A percentile compares a stretch with the other conserved stretches of the same genome.
These are phyloP conservation scores for Prosopocoilus inquinatus DNA, from an alignment of 2,888 invertebrate genomes.

Conservation along the genomic window DNA sequence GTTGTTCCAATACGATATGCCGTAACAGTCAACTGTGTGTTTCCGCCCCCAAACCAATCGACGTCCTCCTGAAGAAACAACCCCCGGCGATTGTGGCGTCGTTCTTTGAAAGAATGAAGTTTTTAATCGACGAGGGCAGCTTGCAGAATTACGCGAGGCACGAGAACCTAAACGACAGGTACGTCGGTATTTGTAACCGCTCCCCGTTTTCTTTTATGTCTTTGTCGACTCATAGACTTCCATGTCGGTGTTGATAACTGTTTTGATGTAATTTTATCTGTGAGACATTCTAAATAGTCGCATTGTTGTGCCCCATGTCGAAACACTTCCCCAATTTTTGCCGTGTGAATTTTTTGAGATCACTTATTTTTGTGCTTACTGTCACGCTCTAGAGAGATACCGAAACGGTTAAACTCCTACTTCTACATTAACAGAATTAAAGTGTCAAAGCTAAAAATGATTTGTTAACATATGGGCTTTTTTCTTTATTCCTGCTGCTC, in stretches of 20 bases:
- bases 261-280: constrained; percentile 39
- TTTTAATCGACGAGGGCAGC: constrained; percentile 96
- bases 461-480: constrained; percentile 26
- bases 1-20: constrained; percentile 82
- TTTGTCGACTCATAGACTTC: constrained; percentile 23
- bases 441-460: background rate
- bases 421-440: background rate
- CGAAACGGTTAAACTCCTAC: background rate
- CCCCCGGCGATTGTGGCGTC: constrained; percentile 96
- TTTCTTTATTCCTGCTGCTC: constrained; percentile 68
- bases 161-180: constrained; percentile 98
- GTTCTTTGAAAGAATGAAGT: constrained; percentile 97
- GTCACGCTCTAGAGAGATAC: constrained; percentile 16
- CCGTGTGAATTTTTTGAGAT: constrained; percentile 38
- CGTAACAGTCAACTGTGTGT: constrained; percentile 88
- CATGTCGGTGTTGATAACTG: constrained; percentile 62
- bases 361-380: constrained; percentile 32
- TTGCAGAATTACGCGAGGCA: constrained; percentile 96
- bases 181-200: constrained; percentile 37
- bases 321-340: constrained; percentile 54
- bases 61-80: constrained; percentile 91
- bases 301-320: constrained; percentile 84
- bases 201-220: constrained; percentile 5
- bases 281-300: constrained; percentile 48
- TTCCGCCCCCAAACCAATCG: constrained; percentile 92